Base-by-base conservation (phyloP, 1,140 invertebrate species). In the Uloborus diversus region DNA sequence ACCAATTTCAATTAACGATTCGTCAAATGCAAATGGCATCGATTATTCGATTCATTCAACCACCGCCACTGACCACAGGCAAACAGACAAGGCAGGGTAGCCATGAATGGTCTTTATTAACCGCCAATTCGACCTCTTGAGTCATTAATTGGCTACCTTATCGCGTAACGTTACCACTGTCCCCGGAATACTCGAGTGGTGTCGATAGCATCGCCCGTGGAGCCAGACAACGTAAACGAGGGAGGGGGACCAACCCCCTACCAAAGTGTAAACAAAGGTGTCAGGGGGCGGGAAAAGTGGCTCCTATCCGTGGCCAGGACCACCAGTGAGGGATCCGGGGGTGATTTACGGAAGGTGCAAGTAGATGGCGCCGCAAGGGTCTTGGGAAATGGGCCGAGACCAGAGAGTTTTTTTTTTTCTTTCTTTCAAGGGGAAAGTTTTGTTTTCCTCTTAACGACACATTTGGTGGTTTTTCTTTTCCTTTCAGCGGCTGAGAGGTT, bases 321-420 rank as follows among this genome's bases (percentile, higher is more conserved):
- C 69, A 73, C 69, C 64, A 66, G 64, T 66, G 42, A 25, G 25
- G 64, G 64, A 23, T 35, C 32, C 28, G 53, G 56, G 69, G 69
- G 35, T 73, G 69, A 73, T 73, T 73, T 73, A 73, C 69, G 69
- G 56, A 37, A 73, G 69, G 69, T 73, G 69, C 33, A 33, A 51
- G 53, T 9, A 23, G 56, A 23, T 73, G 69, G 69, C 69, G 69
- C 69, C 69, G 51, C 7, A 1, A 4, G 51, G 69, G 25, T 73
- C 69, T 73, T 73, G 69, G 69, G 69, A 73, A 73, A 73, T 73
- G 69, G 51, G 32, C 33, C 68, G 68, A 27, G 20, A n/a, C n/a
- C n/a, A n/a, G n/a, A n/a, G n/a, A n/a, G n/a, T n/a, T n/a, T n/a
- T n/a, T n/a, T n/a, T n/a, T n/a, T n/a, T n/a, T n/a, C n/a, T n/a